phyloP scores from a whole-genome alignment of 2,888 invertebrate species.

The Chymomyza fuscimana region DNA sequence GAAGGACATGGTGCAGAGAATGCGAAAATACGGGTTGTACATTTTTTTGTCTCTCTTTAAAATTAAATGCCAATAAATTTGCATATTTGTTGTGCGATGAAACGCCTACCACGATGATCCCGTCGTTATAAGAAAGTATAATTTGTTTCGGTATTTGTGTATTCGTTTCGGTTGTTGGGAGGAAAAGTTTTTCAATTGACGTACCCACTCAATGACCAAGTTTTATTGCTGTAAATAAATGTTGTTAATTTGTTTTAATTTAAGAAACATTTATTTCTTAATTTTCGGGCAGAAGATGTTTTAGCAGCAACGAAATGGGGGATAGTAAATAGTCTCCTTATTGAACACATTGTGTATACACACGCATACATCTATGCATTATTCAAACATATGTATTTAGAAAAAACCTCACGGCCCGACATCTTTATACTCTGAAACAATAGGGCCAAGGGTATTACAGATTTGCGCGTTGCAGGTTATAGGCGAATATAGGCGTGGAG shows the following conservation, averaged over 20 bases:
- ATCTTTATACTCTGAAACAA: too few species aligned
- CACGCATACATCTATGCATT: too few species aligned
- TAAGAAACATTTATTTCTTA: slow-evolving; percentile 45
- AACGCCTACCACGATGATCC: slow-evolving; percentile 5
- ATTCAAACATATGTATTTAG: too few species aligned
- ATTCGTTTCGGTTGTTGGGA: slow-evolving; percentile 47
- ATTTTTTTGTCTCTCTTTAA: slow-evolving; percentile 50
- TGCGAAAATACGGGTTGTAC: slow-evolving; percentile 51
- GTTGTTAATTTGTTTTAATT: slow-evolving; percentile 68
- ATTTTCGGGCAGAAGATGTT: slow-evolving; percentile 20
- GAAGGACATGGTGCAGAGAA: slow-evolving; percentile 10
- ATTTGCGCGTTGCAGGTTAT: too few species aligned
- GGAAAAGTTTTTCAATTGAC: slow-evolving; percentile 62
- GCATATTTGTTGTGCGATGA: slow-evolving; percentile 47
- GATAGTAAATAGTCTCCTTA: background rate
- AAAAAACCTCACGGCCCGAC: too few species aligned
- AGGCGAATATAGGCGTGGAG: too few species aligned
- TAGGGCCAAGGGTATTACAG: too few species aligned
- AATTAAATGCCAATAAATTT: slow-evolving; percentile 73
- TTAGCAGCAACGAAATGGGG: background rate
- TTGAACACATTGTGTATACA: too few species aligned
- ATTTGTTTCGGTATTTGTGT: slow-evolving; percentile 54
- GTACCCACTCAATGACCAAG: slow-evolving; percentile 56
- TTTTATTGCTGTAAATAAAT: slow-evolving; percentile 66
- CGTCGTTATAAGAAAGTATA: slow-evolving; percentile 41